Evolutionary conservation across 2,797 vertebrate species (phyloP).

Genomic region (Falco peregrinus): DNA sequence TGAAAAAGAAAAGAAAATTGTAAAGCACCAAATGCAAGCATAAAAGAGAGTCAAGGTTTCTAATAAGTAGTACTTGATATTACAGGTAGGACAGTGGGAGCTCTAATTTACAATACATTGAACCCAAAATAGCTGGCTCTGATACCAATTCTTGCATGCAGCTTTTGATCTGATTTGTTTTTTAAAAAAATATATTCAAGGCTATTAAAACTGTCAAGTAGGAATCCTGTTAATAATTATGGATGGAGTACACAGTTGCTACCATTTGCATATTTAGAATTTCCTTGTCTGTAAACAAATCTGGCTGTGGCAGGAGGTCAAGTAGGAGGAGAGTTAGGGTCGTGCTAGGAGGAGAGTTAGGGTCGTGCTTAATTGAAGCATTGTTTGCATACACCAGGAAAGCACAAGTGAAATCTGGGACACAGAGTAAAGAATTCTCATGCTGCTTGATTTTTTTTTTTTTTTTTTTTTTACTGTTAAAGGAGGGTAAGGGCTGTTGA

Average conservation of each 20-base stretch:
- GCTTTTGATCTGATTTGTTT: neutral
- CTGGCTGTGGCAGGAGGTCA: neutral
- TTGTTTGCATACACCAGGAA: neutral
- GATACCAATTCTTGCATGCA: neutral
- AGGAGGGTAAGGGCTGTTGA: neutral
- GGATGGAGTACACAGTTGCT: neutral
- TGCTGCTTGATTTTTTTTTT: neutral
- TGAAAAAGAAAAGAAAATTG: neutral
- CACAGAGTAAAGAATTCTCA: neutral
- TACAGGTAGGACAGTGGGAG: neutral
- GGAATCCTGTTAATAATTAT: neutral
- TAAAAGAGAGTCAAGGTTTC: neutral
- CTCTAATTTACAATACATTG: neutral
- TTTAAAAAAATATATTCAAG: neutral
- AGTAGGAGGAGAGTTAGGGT: neutral
- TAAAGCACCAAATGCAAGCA: neutral
- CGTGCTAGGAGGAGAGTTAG: neutral
- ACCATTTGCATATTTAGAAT: neutral
- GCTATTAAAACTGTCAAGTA: neutral
- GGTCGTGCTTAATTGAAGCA: neutral
- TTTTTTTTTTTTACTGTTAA: neutral
- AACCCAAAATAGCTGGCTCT: neutral
- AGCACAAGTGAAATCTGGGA: neutral
- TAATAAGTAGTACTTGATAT: neutral
- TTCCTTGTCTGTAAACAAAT: slow-evolving; percentile 8